Base-by-base conservation (phyloP, 2,888 invertebrate genomes). In the Aleiodes testaceus region DNA sequence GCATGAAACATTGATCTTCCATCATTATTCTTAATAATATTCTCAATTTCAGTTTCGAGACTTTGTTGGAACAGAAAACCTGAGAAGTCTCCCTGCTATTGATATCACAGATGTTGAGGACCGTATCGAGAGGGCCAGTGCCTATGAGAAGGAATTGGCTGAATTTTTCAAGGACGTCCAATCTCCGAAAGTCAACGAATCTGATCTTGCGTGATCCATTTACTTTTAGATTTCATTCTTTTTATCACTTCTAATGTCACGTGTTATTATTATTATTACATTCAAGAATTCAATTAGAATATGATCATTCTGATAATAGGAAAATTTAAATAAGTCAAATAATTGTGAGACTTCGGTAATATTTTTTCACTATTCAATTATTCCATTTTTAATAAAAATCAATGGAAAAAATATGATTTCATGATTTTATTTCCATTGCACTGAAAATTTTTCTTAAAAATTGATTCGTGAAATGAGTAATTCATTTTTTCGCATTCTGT, bases 61-160 rank as follows among this genome's bases (percentile, higher is more conserved):
- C 9, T 73, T 70, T 14, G 20, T 49, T 3, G 9, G n/a, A 5
- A 49, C 63, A 3, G 14, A 44, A 7, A 30, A 64, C n/a, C 44
- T 50, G 1, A 61, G 16, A n/a, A 18, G 44, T 9, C 47, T 59
- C 1, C 55, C 55, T 52, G 45, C 20, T 1, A 61, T 26, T 3
- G 72, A 69, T 20, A 11, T 70, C 9, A 26, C 7, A n/a, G 22
- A n/a, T 7, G 72, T 61, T 12, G 42, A 66, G 9, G 20, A 44
- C 6, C 74, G 75, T 50, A 26, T 76, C 4, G 53, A 70, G 6
- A 74, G 73, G 75, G n/a, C 68, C 16, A 18, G 9, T 3, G 18
- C 14, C 1, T 52, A 73, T 45, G 72, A 66, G 20, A 20, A 16
- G n/a, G 12, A 49, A 20, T 18, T 77, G 20, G 0, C 11, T 3